A percentile compares a stretch with the other conserved stretches of the same genome.
Conservation (phyloP, 1,140 invertebrate genomes). For the Atta cephalotes region DNA sequence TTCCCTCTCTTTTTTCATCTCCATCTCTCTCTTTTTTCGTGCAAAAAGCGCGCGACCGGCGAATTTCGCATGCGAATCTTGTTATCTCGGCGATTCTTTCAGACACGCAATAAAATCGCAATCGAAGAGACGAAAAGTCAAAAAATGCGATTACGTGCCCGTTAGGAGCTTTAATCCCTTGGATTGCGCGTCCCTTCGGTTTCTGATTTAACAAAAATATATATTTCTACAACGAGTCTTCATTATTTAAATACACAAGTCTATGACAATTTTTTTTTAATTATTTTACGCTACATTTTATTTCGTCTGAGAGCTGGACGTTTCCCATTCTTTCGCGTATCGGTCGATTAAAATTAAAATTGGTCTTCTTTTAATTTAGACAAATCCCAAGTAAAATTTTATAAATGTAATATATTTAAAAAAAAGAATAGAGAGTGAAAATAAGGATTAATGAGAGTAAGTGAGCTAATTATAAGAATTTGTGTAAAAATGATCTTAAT, state of each 20-base stretch:
- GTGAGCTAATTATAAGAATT: too few relatives aligned
- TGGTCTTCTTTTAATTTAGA: too few relatives aligned
- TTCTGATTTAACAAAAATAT: slow-evolving; percentile 20
- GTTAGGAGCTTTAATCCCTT: slow-evolving; percentile 39
- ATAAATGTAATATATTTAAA: too few relatives aligned
- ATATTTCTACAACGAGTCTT: slow-evolving; percentile 24
- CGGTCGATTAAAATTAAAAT: too few relatives aligned
- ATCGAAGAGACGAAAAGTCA: slow-evolving; percentile 56
- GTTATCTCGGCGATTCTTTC: slow-evolving; percentile 39
- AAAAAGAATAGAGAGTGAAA: too few relatives aligned
- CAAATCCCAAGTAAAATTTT: too few relatives aligned
- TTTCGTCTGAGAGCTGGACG: background rate
- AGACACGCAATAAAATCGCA: slow-evolving; percentile 59
- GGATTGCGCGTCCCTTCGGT: slow-evolving; percentile 12
- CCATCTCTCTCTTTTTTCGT: background rate
- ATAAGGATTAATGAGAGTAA: too few relatives aligned
- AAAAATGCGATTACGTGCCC: slow-evolving; percentile 49
- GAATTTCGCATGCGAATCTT: slow-evolving; percentile 32
- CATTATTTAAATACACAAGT: slow-evolving; percentile 47
- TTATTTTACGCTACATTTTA: background rate
- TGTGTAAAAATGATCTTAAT: too few relatives aligned
- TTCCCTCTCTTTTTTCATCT: background rate
- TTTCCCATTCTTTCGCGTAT: background rate
- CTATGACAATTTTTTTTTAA: background rate
- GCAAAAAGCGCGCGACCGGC: slow-evolving; percentile 32